Conservation (phyloP, 2,888 invertebrate genomes). For the Mamestra brassicae region DNA sequence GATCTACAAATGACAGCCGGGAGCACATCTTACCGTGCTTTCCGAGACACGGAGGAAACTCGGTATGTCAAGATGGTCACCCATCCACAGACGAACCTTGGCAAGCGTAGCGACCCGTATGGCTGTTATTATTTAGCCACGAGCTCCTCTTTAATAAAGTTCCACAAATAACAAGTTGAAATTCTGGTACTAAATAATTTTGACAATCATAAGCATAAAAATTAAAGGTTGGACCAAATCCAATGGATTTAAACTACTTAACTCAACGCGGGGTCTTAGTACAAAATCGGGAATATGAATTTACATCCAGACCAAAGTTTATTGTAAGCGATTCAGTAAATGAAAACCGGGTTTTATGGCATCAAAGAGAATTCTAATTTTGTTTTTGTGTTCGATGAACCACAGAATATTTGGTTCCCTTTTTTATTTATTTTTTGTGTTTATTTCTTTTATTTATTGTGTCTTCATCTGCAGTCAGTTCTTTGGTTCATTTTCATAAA, state of each 20-base stretch:
- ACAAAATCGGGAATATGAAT: constrained; percentile 37
- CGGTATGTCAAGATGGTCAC: no score
- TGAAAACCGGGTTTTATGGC: constrained; percentile 43
- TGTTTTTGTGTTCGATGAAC: constrained; percentile 31
- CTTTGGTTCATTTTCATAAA: no score
- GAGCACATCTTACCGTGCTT: no score
- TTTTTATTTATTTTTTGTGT: background rate
- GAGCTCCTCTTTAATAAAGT: background rate
- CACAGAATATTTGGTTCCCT: constrained; percentile 2
- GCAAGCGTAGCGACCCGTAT: no score
- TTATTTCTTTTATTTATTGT: background rate
- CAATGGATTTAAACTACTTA: constrained; percentile 42
- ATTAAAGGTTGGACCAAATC: constrained; percentile 43
- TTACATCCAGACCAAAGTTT: constrained; percentile 45
- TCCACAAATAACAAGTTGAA: background rate
- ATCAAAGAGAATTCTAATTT: constrained; percentile 47
- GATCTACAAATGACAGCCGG: no score
- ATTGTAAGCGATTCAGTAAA: constrained; percentile 55
- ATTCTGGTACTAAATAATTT: constrained; percentile 30
- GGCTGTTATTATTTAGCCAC: no score
- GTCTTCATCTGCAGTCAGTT: no score
- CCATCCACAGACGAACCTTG: no score
- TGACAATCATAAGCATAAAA: constrained; percentile 31
- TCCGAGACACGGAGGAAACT: no score
- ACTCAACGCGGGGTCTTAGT: constrained; percentile 19